These are phyloP conservation scores for Haplotaxodon microlepis DNA, from an alignment of 2,113 vertebrate species.

Conservation along the genomic window DNA sequence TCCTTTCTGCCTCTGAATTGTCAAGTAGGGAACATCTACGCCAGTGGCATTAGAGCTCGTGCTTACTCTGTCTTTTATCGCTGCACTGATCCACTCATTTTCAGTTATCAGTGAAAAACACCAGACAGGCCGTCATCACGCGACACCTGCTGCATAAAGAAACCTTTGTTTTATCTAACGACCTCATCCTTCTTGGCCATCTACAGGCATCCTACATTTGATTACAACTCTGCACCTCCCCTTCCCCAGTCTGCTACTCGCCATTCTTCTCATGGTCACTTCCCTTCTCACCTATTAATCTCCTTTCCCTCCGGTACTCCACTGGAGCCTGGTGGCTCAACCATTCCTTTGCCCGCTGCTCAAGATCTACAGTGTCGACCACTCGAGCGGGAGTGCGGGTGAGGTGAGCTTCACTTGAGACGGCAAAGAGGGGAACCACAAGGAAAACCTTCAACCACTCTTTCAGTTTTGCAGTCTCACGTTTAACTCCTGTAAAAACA, in stretches of 20 bases:
- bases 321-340: constrained; percentile 20
- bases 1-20: background rate
- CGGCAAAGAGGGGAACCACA: background rate
- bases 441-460: background rate
- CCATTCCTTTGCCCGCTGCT: background rate
- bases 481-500: background rate
- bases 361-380: background rate
- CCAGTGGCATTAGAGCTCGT: background rate
- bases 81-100: background rate
- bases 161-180: background rate
- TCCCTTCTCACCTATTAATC: constrained; percentile 28
- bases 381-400: background rate
- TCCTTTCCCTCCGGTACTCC: background rate
- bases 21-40: background rate
- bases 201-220: background rate
- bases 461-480: background rate
- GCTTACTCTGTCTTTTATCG: background rate
- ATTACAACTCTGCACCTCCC: background rate
- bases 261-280: constrained; percentile 22
- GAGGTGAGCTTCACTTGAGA: background rate
- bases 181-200: background rate
- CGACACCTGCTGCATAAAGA: background rate
- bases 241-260: background rate
- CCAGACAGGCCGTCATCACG: background rate
- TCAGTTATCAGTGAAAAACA: background rate